phyloP scores from a whole-genome alignment of 2,888 invertebrate genomes.

The Drepana falcataria region DNA sequence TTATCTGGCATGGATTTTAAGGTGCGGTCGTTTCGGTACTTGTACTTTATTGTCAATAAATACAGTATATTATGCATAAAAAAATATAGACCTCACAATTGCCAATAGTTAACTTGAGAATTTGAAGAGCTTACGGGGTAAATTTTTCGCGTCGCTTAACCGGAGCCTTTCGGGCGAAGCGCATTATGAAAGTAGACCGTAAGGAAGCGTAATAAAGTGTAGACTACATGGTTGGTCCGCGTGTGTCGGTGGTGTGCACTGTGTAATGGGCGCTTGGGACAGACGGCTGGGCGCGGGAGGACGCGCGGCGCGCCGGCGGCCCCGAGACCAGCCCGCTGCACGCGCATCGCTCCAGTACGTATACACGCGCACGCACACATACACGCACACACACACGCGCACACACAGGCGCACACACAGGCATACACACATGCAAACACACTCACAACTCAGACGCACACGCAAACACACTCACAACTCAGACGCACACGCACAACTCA shows the following conservation, averaged over 20 bases:
- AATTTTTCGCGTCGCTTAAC: too few relatives aligned
- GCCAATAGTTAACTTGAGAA: too few relatives aligned
- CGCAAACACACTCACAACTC: background rate
- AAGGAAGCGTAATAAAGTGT: too few relatives aligned
- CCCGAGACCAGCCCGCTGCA: conserved; percentile 91
- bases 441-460: background rate
- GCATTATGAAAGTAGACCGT: too few relatives aligned
- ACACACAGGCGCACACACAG: conserved; percentile 1
- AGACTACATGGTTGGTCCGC: background rate
- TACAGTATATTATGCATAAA: too few relatives aligned
- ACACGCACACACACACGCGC: background rate
- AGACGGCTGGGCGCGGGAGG: conserved; percentile 72
- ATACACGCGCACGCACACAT: conserved; percentile 24
- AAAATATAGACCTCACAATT: too few relatives aligned
- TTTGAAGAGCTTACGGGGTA: too few relatives aligned
- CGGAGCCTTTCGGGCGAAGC: too few relatives aligned
- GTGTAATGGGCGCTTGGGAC: conserved; percentile 65
- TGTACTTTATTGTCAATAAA: too few relatives aligned
- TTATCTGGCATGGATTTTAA: too few relatives aligned
- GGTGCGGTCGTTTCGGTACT: too few relatives aligned
- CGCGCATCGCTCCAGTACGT: conserved; percentile 91
- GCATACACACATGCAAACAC: background rate
- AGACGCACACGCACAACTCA: background rate
- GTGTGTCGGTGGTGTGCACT: conserved; percentile 17
- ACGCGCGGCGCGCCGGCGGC: conserved; percentile 74